These are phyloP conservation scores for Machaerirhynchus nigripectus DNA, from an alignment of 2,113 vertebrate genomes.

Conservation along the genomic window DNA sequence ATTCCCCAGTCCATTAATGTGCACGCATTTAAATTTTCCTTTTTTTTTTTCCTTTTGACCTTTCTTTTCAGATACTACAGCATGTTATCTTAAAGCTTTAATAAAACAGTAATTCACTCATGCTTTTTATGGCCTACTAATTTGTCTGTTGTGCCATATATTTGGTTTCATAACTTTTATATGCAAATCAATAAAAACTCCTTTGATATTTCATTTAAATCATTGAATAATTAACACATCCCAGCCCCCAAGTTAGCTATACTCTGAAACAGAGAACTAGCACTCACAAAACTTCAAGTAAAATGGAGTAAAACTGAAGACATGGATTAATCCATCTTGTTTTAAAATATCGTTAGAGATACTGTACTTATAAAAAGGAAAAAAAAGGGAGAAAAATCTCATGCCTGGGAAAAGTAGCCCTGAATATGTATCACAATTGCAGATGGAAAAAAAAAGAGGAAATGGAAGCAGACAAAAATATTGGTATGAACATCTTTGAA, in stretches of 20 bases:
- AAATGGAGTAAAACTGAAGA: neutral
- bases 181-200: slow-evolving; percentile 67
- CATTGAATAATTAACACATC: slow-evolving; percentile 59
- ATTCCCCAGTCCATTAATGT: slow-evolving; percentile 54
- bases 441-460: neutral
- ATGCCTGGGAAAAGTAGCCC: neutral
- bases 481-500: neutral
- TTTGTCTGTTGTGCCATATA: slow-evolving; percentile 50
- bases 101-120: slow-evolving; percentile 53
- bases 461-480: neutral
- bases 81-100: slow-evolving; percentile 63
- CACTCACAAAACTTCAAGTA: neutral
- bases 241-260: neutral
- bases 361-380: neutral
- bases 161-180: slow-evolving; percentile 62
- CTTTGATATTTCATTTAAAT: slow-evolving; percentile 68
- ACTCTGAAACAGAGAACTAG: neutral
- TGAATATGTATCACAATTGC: neutral
- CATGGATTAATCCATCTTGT: neutral
- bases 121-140: slow-evolving; percentile 65
- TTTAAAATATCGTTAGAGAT: neutral
- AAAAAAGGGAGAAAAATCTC: neutral
- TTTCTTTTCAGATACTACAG: slow-evolving; percentile 61
- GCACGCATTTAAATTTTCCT: slow-evolving; percentile 26
- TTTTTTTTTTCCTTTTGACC: slow-evolving; percentile 64